These are phyloP conservation scores for Lutjanus argentimaculatus DNA, from an alignment of 2,797 vertebrate genomes.

Conservation along the genomic window DNA sequence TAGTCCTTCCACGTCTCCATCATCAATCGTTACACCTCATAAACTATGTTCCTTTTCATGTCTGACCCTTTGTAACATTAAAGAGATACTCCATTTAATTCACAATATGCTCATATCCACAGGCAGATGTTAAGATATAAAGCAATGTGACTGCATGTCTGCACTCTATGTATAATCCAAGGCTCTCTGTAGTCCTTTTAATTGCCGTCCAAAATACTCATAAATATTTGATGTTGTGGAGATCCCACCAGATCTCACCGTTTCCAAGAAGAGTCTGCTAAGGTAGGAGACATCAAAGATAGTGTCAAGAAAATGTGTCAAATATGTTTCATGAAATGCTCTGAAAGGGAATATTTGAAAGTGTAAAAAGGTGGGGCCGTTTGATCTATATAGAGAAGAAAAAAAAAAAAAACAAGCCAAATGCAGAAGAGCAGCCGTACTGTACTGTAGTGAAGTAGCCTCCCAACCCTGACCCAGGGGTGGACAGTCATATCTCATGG, in stretches of 20 bases:
- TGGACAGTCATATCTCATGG: constrained; percentile 66
- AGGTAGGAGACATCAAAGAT: constrained; percentile 81
- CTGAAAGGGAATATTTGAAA: constrained; percentile 74
- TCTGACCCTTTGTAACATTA: constrained; percentile 16
- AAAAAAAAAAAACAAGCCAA: constrained; percentile 40
- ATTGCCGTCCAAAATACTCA: constrained; percentile 74
- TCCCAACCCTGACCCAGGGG: constrained; percentile 58
- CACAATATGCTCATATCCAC: constrained; percentile 40
- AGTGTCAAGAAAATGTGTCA: constrained; percentile 76
- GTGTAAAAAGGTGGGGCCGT: constrained; percentile 56
- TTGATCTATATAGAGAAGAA: constrained; percentile 53
- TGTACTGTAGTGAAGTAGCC: constrained; percentile 12
- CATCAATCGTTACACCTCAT: constrained; percentile 25
- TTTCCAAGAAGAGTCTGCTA: constrained; percentile 70
- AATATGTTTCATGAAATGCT: constrained; percentile 65
- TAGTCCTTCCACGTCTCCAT: not conserved
- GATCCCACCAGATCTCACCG: constrained; percentile 67
- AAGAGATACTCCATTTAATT: constrained; percentile 22
- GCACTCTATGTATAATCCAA: constrained; percentile 34
- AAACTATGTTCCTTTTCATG: constrained; percentile 27
- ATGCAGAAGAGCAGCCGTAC: constrained; percentile 36
- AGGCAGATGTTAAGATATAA: constrained; percentile 46
- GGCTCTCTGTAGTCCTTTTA: constrained; percentile 62
- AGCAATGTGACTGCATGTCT: constrained; percentile 14
- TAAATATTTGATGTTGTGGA: constrained; percentile 75